Evolutionary conservation across 2,113 vertebrate genomes (phyloP).

Genomic region (Haemorhous mexicanus): DNA sequence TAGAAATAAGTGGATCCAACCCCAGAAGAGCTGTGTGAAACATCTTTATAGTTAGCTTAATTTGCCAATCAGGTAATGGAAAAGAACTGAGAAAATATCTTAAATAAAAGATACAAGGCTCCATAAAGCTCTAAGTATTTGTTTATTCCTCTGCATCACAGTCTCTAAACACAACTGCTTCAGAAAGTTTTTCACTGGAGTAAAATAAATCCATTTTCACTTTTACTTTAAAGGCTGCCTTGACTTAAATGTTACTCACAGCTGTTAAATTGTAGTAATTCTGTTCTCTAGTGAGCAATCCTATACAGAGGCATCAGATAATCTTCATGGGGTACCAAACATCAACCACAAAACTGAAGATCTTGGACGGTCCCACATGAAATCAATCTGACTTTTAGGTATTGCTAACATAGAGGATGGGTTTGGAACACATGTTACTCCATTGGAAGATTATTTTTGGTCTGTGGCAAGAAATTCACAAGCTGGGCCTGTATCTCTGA

Average conservation of each 20-base stretch:
- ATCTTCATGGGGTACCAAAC: neutral
- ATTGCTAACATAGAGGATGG: neutral
- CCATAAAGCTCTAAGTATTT: neutral
- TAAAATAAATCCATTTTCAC: conserved; percentile 7
- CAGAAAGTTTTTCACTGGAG: neutral
- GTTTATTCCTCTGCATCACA: neutral
- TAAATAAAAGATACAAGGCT: neutral
- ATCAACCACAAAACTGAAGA: neutral
- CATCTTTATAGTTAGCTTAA: neutral
- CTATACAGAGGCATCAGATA: neutral
- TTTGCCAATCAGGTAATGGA: neutral
- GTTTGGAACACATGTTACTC: neutral
- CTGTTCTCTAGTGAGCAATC: neutral
- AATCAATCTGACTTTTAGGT: neutral
- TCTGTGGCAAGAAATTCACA: neutral
- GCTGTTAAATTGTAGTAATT: neutral
- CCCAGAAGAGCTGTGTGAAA: neutral
- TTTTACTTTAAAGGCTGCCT: conserved; percentile 5
- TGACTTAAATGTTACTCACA: neutral
- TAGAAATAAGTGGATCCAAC: neutral
- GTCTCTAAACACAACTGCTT: neutral
- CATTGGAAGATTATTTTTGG: neutral
- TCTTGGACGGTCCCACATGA: neutral
- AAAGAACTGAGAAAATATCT: neutral
- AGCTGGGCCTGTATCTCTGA: neutral